Percentiles rank a stretch among this genome's conserved stretches.
These are phyloP conservation scores for Meteorus colon DNA, from an alignment of 2,888 invertebrate species.

Conservation along the genomic window DNA sequence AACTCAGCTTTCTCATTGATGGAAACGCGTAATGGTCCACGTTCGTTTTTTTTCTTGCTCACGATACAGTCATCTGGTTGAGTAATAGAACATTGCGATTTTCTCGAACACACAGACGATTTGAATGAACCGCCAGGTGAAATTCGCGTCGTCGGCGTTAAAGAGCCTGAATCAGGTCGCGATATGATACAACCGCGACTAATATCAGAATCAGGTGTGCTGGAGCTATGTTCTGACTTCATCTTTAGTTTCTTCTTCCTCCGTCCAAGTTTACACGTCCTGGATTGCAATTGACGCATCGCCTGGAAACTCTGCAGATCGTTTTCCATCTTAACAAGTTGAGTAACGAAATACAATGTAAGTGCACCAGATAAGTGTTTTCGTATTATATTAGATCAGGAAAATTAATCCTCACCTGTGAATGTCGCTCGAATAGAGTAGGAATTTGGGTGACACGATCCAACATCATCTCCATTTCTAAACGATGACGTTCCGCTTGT, in stretches of 20 bases:
- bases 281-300: constrained; percentile 49
- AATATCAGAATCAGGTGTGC: constrained; percentile 62
- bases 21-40: constrained; percentile 70
- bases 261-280: constrained; percentile 47
- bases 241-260: constrained; percentile 57
- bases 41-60: constrained; percentile 66
- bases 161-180: constrained; percentile 64
- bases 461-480: constrained; percentile 84
- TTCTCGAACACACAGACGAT: constrained; percentile 56
- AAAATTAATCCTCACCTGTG: constrained; percentile 75
- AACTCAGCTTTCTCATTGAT: constrained; percentile 74
- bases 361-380: background rate
- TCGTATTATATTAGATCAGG: background rate
- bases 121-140: constrained; percentile 61
- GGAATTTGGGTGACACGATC: constrained; percentile 82
- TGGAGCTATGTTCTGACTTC: constrained; percentile 54
- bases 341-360: constrained; percentile 4
- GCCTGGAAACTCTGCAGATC: constrained; percentile 58
- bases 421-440: constrained; percentile 81
- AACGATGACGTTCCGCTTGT: constrained; percentile 80
- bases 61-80: constrained; percentile 52
- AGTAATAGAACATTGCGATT: constrained; percentile 56
- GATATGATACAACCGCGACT: constrained; percentile 57
- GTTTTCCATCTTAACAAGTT: constrained; percentile 52
- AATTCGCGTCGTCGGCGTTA: constrained; percentile 60